These are phyloP conservation scores for Decapterus maruadsi DNA, from an alignment of 2,797 vertebrate genomes.

Conservation along the genomic window DNA sequence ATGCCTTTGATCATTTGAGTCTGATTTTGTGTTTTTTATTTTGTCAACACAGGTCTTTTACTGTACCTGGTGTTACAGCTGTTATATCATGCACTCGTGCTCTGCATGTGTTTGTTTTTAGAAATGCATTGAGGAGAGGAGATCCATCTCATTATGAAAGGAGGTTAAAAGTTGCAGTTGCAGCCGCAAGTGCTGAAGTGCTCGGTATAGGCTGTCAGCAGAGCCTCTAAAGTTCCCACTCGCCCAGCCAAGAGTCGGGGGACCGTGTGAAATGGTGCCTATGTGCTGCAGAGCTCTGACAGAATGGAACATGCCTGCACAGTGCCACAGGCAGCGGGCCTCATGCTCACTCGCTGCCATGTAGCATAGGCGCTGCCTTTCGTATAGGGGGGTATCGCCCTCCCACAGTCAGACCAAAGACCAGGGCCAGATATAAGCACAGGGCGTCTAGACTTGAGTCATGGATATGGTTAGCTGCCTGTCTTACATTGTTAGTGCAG, in stretches of 20 bases:
- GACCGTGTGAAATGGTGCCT: conserved; percentile 77
- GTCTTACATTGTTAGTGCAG: background rate
- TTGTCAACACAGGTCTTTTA: conserved; percentile 1
- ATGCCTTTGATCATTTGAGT: background rate
- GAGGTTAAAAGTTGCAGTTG: conserved; percentile 6
- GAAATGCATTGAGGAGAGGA: background rate
- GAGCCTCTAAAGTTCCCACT: conserved; percentile 70
- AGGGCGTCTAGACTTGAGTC: conserved; percentile 40
- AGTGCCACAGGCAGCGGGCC: conserved; percentile 72
- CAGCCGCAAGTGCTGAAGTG: conserved; percentile 21
- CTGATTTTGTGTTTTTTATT: conserved; percentile 7
- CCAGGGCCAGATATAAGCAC: background rate
- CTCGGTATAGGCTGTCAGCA: conserved; percentile 47
- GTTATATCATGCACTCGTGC: background rate
- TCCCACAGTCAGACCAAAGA: conserved; percentile 25
- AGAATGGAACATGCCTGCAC: conserved; percentile 83
- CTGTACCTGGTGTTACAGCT: background rate
- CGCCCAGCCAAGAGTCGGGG: conserved; percentile 62
- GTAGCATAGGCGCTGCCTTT: conserved; percentile 41
- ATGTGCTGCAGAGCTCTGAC: conserved; percentile 74
- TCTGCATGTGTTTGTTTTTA: background rate
- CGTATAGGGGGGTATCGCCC: conserved; percentile 38
- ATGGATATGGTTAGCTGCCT: background rate
- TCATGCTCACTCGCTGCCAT: conserved; percentile 68
- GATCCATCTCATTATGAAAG: background rate